These are phyloP conservation scores for Zosterops hypoxanthus DNA, from an alignment of 2,113 vertebrate species.

Conservation along the genomic window DNA sequence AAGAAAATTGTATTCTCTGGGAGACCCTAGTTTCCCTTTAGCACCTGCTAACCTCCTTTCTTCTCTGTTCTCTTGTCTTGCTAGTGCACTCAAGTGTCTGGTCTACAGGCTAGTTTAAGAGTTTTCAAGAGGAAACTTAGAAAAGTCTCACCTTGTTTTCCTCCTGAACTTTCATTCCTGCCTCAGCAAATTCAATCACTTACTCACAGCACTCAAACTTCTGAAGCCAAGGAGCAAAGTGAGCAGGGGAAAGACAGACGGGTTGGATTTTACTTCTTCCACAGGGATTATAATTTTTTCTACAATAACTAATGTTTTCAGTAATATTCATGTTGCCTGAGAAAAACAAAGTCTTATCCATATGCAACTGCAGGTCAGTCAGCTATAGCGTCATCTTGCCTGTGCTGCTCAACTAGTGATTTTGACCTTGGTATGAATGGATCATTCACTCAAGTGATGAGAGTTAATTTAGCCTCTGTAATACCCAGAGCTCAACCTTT, in stretches of 20 bases:
- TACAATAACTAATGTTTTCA: background rate
- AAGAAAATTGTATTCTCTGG: background rate
- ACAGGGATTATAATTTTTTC: background rate
- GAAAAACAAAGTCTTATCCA: background rate
- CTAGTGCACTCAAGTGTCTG: background rate
- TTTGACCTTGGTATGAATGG: conserved; percentile 64
- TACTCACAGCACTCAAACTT: accelerated
- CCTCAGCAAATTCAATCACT: background rate
- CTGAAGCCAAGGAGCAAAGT: background rate
- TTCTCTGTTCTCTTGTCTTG: background rate
- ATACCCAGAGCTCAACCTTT: conserved; percentile 57
- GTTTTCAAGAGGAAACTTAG: background rate
- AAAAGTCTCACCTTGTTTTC: background rate
- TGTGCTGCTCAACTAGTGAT: conserved; percentile 12
- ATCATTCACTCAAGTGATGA: conserved; percentile 60
- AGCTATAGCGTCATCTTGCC: background rate
- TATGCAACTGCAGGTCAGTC: background rate
- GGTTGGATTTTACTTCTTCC: background rate
- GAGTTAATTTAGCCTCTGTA: conserved; percentile 60
- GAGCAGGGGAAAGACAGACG: background rate
- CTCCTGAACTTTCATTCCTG: background rate
- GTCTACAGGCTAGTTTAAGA: background rate
- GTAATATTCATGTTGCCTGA: background rate
- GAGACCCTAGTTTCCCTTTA: background rate
- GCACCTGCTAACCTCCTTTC: background rate